A percentile compares a stretch with the other conserved stretches of the same genome.
phyloP scores from a whole-genome alignment of 2,797 vertebrate genomes.

The Rachycentron canadum region DNA sequence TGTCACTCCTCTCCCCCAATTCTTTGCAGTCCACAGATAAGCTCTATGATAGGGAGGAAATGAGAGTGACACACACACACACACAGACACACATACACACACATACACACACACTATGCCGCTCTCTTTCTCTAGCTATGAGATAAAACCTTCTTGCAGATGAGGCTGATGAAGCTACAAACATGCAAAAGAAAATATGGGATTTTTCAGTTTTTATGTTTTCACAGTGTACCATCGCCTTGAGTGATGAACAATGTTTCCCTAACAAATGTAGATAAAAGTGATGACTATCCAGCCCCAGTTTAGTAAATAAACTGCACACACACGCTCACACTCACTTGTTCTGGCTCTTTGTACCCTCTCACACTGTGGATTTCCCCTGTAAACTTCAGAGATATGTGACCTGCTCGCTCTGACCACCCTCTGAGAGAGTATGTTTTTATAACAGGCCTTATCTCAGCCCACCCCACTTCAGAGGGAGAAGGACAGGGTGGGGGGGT shows the following conservation, averaged over 20 bases:
- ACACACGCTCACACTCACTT: constrained; percentile 10
- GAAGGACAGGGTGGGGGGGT: not conserved
- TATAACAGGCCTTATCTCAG: constrained; percentile 68
- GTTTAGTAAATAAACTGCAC: constrained; percentile 40
- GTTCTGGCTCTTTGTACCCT: constrained; percentile 18
- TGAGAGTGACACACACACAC: constrained; percentile 40
- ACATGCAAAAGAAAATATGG: not conserved
- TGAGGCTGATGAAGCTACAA: constrained; percentile 25
- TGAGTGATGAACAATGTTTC: constrained; percentile 47
- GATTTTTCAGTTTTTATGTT: not conserved
- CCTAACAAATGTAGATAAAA: constrained; percentile 41
- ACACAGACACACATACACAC: constrained; percentile 22
- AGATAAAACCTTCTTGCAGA: constrained; percentile 43
- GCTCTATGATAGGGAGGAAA: constrained; percentile 69
- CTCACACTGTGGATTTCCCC: constrained; percentile 59
- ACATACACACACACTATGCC: constrained; percentile 6
- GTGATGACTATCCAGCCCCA: constrained; percentile 26
- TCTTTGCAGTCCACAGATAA: constrained; percentile 72
- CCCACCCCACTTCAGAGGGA: constrained; percentile 67
- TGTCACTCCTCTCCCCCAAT: constrained; percentile 66
- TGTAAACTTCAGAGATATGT: constrained; percentile 69
- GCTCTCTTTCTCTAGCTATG: constrained; percentile 25
- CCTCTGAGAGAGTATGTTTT: constrained; percentile 69
- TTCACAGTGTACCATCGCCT: constrained; percentile 35
- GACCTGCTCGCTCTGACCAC: constrained; percentile 63